A percentile compares a stretch with the other conserved stretches of the same genome.
Conservation (phyloP, 2,113 vertebrate species). For the Aegotheles bennettii region DNA sequence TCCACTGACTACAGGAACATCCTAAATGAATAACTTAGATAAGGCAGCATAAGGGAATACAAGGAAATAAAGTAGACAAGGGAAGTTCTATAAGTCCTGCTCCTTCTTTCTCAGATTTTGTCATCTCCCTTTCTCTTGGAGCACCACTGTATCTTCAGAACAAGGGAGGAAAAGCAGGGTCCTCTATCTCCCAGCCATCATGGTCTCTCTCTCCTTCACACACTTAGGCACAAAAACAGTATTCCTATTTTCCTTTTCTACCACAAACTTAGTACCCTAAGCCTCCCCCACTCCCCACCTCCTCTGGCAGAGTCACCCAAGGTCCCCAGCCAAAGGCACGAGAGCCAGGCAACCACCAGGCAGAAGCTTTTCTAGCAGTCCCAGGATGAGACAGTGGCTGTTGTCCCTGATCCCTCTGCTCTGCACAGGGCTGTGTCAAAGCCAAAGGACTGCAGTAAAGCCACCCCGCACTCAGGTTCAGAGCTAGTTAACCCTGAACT, state of each 20-base stretch:
- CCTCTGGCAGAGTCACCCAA: neutral
- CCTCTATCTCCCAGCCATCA: accelerated
- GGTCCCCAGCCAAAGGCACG: neutral
- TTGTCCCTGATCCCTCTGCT: neutral
- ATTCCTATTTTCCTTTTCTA: neutral
- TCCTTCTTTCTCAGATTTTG: neutral
- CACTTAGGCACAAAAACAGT: neutral
- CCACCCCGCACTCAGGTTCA: neutral
- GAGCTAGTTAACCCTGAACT: neutral
- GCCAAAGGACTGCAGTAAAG: neutral
- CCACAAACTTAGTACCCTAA: neutral
- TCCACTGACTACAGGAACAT: neutral
- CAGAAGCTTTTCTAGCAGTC: neutral
- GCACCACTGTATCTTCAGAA: neutral
- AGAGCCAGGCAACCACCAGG: neutral
- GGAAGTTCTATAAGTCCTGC: neutral
- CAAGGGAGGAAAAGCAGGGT: neutral
- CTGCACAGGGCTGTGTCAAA: neutral
- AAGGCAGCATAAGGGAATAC: neutral
- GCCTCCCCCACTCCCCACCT: neutral
- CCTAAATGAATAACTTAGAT: neutral
- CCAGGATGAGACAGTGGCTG: neutral
- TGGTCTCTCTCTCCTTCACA: neutral
- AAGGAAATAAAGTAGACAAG: neutral
- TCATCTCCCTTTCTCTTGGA: neutral